A percentile compares a stretch with the other conserved stretches of the same genome.
Conservation (phyloP, 35 echinoderm and acorn worm genomes). For the Chiridota heheva region DNA sequence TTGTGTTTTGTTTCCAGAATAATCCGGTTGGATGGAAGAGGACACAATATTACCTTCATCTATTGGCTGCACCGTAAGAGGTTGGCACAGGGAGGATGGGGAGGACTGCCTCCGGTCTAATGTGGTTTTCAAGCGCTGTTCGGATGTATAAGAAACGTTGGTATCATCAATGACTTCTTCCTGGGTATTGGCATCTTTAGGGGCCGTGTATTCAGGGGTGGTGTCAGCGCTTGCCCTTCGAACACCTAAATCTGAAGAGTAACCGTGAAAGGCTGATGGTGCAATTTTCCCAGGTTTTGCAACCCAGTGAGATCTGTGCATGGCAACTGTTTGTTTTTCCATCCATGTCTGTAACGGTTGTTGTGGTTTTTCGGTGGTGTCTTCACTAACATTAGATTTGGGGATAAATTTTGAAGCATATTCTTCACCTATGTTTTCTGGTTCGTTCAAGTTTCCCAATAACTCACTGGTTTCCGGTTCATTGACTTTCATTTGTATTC, state of each 20-base stretch:
- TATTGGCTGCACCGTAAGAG: no score
- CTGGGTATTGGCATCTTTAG: background rate
- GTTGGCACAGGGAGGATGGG: slow-evolving; percentile 50
- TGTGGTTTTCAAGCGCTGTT: slow-evolving; percentile 51
- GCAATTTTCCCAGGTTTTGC: slow-evolving; percentile 68
- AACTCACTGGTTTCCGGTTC: slow-evolving; percentile 6
- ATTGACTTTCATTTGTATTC: background rate
- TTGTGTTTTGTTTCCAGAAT: no score
- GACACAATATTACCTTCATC: no score
- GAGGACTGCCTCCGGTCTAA: slow-evolving; percentile 72
- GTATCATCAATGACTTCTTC: no score
- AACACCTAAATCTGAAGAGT: slow-evolving; percentile 10
- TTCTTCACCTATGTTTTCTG: slow-evolving; percentile 1
- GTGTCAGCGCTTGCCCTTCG: slow-evolving; percentile 63
- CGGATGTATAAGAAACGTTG: no score
- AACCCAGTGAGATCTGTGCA: slow-evolving; percentile 92
- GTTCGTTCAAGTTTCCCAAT: slow-evolving; percentile 2
- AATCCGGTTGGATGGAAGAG: no score
- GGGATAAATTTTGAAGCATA: slow-evolving; percentile 18
- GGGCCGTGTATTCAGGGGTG: slow-evolving; percentile 2
- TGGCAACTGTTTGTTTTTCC: slow-evolving; percentile 64
- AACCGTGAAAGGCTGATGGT: slow-evolving; percentile 37
- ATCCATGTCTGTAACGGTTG: slow-evolving; percentile 57
- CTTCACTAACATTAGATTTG: no score
- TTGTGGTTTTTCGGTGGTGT: slow-evolving; percentile 29